Conservation (phyloP, 2,888 invertebrate genomes). For the Bimastos eiseni region DNA sequence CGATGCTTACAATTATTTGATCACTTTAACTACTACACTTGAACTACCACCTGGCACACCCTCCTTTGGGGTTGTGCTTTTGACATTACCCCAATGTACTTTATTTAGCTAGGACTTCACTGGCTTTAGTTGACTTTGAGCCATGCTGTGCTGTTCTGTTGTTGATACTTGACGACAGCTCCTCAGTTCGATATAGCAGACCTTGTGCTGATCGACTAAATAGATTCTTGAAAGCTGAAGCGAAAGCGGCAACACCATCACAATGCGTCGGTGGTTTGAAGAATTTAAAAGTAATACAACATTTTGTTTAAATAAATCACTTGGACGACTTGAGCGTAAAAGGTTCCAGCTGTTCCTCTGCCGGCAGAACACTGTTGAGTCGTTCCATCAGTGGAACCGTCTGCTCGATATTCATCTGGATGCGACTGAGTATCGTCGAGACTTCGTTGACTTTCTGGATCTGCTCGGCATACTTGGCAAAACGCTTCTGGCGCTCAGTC, state of each 20-base stretch:
- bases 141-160: neutral
- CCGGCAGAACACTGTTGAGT: conserved; percentile 79
- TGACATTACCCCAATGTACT: neutral
- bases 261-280: neutral
- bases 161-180: neutral
- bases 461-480: conserved; percentile 82
- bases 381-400: conserved; percentile 83
- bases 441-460: conserved; percentile 81
- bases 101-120: neutral
- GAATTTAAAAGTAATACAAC: neutral
- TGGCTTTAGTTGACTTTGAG: neutral
- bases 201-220: neutral
- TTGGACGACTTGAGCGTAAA: conserved; percentile 31
- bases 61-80: neutral
- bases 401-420: conserved; percentile 74
- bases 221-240: neutral
- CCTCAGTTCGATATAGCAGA: neutral
- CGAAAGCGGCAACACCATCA: neutral
- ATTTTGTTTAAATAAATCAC: neutral
- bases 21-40: neutral
- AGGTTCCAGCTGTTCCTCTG: conserved; percentile 76
- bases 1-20: neutral
- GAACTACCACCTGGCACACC: neutral
- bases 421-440: conserved; percentile 60
- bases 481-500: conserved; percentile 80